A percentile compares a stretch with the other conserved stretches of the same genome.
These are phyloP conservation scores for Larimichthys crocea DNA, from an alignment of 2,113 vertebrate genomes.

Conservation along the genomic window DNA sequence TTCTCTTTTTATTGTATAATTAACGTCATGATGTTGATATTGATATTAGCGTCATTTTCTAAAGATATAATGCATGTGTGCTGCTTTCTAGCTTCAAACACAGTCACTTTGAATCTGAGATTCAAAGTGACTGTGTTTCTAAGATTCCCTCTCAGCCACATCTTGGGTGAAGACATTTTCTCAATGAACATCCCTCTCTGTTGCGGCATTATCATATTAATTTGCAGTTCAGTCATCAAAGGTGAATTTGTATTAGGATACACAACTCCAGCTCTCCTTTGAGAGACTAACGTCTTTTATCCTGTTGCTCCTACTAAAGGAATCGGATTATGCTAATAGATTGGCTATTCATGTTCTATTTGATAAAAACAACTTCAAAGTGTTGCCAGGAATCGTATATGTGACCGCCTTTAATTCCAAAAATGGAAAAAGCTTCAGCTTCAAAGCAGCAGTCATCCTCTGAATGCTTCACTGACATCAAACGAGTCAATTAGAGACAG, in stretches of 20 bases:
- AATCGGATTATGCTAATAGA: slow-evolving; percentile 69
- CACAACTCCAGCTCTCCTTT: slow-evolving; percentile 21
- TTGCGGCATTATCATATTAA: slow-evolving; percentile 4
- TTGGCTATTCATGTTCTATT: slow-evolving; percentile 63
- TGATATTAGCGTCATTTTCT: no score
- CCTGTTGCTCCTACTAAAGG: slow-evolving; percentile 44
- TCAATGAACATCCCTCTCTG: slow-evolving; percentile 1
- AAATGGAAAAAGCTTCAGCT: slow-evolving; percentile 87
- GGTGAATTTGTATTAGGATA: slow-evolving; percentile 27
- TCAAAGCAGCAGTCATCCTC: slow-evolving; percentile 85
- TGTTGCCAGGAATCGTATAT: slow-evolving; percentile 80
- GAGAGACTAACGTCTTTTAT: slow-evolving; percentile 31
- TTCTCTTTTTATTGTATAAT: no score
- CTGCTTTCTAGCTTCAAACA: neutral
- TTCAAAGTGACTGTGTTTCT: neutral
- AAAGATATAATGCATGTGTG: neutral
- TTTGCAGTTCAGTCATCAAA: slow-evolving; percentile 41
- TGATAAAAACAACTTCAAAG: slow-evolving; percentile 62
- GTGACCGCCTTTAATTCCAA: slow-evolving; percentile 82
- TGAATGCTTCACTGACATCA: slow-evolving; percentile 81
- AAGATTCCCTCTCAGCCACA: neutral
- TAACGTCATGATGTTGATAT: no score
- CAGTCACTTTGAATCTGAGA: neutral
- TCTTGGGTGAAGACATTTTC: neutral
- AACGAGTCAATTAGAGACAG: slow-evolving; percentile 78